phyloP scores from a whole-genome alignment of 2,888 invertebrate species.

The Eupithecia tripunctaria region DNA sequence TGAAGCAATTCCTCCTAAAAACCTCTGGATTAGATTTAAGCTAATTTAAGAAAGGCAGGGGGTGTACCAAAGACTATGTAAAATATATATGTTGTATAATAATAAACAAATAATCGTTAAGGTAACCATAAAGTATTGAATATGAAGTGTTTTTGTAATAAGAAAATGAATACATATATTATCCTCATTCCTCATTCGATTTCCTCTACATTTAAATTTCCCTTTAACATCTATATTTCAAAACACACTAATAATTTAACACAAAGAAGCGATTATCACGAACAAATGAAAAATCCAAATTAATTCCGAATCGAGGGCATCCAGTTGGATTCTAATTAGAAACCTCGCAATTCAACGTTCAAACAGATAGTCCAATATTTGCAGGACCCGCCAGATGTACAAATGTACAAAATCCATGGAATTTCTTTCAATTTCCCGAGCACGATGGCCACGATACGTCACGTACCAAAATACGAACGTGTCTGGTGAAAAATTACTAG shows the following conservation, averaged over 20 bases:
- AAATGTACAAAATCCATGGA: slow-evolving; percentile 21
- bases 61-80: too few relatives aligned
- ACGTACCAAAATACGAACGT: slow-evolving; percentile 37
- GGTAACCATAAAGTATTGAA: too few relatives aligned
- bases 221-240: neutral
- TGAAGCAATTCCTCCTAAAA: too few relatives aligned
- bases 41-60: too few relatives aligned
- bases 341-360: slow-evolving; percentile 25
- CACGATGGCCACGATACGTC: slow-evolving; percentile 48
- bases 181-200: neutral
- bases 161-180: neutral
- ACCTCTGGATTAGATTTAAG: too few relatives aligned
- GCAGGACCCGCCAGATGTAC: slow-evolving; percentile 9
- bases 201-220: neutral
- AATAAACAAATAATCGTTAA: too few relatives aligned
- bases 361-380: slow-evolving; percentile 26
- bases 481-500: slow-evolving; percentile 47
- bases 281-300: slow-evolving; percentile 13
- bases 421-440: slow-evolving; percentile 42
- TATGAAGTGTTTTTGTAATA: too few relatives aligned
- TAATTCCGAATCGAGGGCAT: neutral
- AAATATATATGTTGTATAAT: too few relatives aligned
- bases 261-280: slow-evolving; percentile 4
- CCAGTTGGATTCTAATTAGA: slow-evolving; percentile 23
- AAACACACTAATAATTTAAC: neutral